Evolutionary conservation across 2,888 invertebrate species (phyloP), one percentile per base, ranked within the genome.

Genomic region (Xanthia togata): DNA sequence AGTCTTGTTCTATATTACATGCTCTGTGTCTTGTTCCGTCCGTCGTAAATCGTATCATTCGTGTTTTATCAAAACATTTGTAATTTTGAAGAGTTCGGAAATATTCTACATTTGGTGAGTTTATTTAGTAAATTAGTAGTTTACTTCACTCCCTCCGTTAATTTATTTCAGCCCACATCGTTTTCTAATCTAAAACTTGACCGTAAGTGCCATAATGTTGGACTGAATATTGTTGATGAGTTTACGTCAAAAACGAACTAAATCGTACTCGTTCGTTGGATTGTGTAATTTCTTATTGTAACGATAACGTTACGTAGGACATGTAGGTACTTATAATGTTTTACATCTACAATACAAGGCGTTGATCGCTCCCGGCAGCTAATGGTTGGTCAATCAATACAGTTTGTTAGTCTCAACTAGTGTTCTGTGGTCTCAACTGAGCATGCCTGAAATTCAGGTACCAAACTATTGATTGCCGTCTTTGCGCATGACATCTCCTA

Each of bases 401-500:
- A 38, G 9, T n/a, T 41, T 23, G 53, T 44, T 5, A 4, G 31
- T 50, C 35, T 38, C 26, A 3, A 80, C 81, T 73, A 11, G 41
- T 41, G 41, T 41, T 41, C 41, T 41, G 41, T 41, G 41, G 31
- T 50, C 35, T 44, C 26, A 3, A 80, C 81, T 73, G 81, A 84
- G 85, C 82, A 82, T 81, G 85, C 31, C 63, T 41, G 65, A 81
- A 67, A 74, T 73, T 31, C 4, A 81, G 70, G 70, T 12, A 47
- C 63, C 20, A 85, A 70, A 41, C 11, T 74, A 82, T 82, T 50
- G 70, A 81, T 76, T 60, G 4, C 4, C 50, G n/a, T 50, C 3
- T 38, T 12, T 85, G 85, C 85, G 82, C 82, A 82, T 81, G 82
- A 31, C 44, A 20, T 5, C 59, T 17, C 60, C 68, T 65, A 60